Percentiles rank a stretch among this genome's conserved stretches.
Evolutionary conservation across 1,140 invertebrate species (phyloP).

Genomic region (Spodoptera litura): DNA sequence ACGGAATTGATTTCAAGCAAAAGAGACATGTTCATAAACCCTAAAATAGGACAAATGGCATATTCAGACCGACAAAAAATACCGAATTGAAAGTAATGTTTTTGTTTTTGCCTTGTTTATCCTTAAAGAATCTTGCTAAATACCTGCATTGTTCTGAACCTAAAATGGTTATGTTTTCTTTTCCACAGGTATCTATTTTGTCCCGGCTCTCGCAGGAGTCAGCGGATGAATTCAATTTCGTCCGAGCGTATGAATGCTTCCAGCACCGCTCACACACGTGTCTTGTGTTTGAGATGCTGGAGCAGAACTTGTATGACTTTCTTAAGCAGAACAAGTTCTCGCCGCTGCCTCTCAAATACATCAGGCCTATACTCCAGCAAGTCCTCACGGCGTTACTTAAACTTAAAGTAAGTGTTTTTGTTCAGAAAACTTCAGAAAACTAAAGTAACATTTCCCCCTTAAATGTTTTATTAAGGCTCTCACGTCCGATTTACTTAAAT

Average conservation of each 20-base stretch:
- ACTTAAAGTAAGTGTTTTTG: constrained; percentile 90
- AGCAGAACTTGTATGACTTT: constrained; percentile 99
- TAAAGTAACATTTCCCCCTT: no score
- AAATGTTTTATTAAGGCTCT: no score
- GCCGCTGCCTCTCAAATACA: constrained; percentile 98
- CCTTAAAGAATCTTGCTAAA: no score
- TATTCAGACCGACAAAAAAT: no score
- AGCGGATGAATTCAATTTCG: constrained; percentile 99
- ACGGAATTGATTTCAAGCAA: no score
- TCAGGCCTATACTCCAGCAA: constrained; percentile 99
- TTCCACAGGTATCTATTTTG: constrained; percentile 95
- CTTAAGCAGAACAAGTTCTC: constrained; percentile 99
- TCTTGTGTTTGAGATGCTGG: constrained; percentile 99
- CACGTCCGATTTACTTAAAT: no score
- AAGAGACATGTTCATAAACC: no score
- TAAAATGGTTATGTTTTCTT: background rate
- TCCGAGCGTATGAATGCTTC: constrained; percentile 99
- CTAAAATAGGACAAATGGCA: no score
- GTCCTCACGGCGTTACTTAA: constrained; percentile 99
- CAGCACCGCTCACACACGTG: constrained; percentile 99
- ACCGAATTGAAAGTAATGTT: no score
- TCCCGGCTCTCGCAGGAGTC: constrained; percentile 99
- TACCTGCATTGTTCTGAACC: background rate
- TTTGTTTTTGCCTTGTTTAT: no score
- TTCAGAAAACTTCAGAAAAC: no score